phyloP scores from a whole-genome alignment of 2,888 invertebrate genomes.

The Trichacis sp. region DNA sequence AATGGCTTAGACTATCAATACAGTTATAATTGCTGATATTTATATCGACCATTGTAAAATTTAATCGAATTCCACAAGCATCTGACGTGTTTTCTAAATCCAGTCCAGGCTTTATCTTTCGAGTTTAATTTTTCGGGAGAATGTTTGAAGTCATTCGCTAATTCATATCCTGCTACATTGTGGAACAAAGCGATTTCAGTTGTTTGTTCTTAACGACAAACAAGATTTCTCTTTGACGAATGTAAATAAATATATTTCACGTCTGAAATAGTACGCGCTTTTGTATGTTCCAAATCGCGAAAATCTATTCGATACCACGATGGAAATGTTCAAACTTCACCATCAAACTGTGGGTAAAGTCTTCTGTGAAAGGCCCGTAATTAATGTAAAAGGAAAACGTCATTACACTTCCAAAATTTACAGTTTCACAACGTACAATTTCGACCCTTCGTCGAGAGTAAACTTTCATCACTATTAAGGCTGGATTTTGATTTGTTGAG shows the following conservation, averaged over 20 bases:
- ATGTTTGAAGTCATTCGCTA: too few species aligned
- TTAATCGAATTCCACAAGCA: conserved; percentile 1
- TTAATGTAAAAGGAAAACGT: too few species aligned
- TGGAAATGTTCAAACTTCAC: too few species aligned
- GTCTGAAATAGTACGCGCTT: not conserved
- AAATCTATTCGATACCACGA: too few species aligned
- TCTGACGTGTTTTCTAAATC: too few species aligned
- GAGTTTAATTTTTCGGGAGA: not conserved
- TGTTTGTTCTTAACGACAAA: not conserved
- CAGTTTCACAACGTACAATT: too few species aligned
- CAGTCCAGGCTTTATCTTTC: not conserved
- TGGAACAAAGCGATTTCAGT: not conserved
- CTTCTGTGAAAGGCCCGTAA: too few species aligned
- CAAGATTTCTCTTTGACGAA: not conserved
- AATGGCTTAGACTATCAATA: conserved; percentile 46
- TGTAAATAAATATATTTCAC: not conserved
- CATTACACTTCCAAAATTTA: too few species aligned
- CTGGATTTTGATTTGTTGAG: too few species aligned
- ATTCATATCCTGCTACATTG: not conserved
- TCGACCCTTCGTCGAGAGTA: too few species aligned
- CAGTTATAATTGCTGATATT: not conserved
- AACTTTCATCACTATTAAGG: not conserved
- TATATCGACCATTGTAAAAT: not conserved
- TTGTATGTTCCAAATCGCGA: too few species aligned
- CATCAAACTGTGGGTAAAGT: too few species aligned